Percentiles rank a stretch among this genome's conserved stretches.
phyloP scores from a whole-genome alignment of 1,140 invertebrate species.

The Drosophila aff. region DNA sequence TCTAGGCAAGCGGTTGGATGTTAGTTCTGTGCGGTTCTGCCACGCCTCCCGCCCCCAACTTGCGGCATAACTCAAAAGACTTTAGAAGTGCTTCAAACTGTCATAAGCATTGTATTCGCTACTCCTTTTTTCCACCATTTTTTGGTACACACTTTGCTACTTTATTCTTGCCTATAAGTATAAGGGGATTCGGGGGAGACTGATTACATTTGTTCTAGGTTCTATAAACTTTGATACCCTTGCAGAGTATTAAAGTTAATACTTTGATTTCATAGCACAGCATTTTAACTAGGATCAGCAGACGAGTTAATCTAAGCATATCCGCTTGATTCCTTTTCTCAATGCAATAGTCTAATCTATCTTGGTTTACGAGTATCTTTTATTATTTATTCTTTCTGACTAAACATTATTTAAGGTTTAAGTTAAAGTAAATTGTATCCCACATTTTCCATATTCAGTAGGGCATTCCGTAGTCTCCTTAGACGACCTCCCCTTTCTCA shows the following conservation, averaged over 20 bases:
- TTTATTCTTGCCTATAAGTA: constrained; percentile 39
- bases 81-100: constrained; percentile 76
- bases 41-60: constrained; percentile 40
- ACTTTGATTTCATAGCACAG: background rate
- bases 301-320: background rate
- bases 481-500: background rate
- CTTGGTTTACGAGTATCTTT: background rate
- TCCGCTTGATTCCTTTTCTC: background rate
- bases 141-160: constrained; percentile 54
- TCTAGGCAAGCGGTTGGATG: constrained; percentile 9
- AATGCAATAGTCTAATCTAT: background rate
- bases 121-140: constrained; percentile 10
- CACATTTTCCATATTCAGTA: background rate
- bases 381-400: no score
- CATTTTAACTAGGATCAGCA: background rate
- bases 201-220: background rate
- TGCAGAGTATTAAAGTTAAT: background rate
- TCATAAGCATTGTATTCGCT: constrained; percentile 62
- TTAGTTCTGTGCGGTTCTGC: constrained; percentile 37
- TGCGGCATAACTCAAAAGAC: constrained; percentile 62
- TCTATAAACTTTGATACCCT: background rate
- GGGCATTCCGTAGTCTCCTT: constrained; percentile 20
- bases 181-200: background rate
- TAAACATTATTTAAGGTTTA: background rate
- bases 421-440: background rate